phyloP scores from a whole-genome alignment of 2,888 invertebrate genomes.

The Dolomedes plantarius region DNA sequence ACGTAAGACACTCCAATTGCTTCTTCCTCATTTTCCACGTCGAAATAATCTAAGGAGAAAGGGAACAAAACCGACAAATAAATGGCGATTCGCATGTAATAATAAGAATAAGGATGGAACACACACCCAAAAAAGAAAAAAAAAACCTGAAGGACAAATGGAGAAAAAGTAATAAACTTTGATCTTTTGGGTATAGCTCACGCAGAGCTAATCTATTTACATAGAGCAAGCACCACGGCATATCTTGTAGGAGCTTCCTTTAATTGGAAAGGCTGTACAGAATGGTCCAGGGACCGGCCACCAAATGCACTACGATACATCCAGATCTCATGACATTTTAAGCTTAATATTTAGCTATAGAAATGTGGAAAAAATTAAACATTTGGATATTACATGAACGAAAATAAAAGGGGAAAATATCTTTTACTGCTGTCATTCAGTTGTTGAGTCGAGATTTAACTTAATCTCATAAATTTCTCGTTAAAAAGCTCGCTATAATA shows the following conservation, averaged over 20 bases:
- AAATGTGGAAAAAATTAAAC: too few species aligned
- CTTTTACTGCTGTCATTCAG: too few species aligned
- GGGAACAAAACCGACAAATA: neutral
- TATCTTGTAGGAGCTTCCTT: conserved; percentile 49
- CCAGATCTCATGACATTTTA: too few species aligned
- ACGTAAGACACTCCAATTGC: too few species aligned
- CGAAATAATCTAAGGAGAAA: neutral
- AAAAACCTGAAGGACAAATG: neutral
- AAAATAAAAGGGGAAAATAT: too few species aligned
- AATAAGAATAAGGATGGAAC: neutral
- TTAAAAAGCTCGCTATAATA: too few species aligned
- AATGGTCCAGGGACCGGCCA: conserved; percentile 11
- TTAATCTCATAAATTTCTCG: too few species aligned
- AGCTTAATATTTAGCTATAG: too few species aligned
- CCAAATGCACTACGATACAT: too few species aligned
- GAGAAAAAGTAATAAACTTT: conserved; percentile 60
- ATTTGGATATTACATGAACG: too few species aligned
- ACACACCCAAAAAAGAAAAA: conserved; percentile 14
- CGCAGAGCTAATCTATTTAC: conserved; percentile 58
- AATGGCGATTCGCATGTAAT: neutral
- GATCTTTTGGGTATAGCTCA: conserved; percentile 41
- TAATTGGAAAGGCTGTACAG: conserved; percentile 49
- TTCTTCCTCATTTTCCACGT: neutral
- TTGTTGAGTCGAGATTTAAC: too few species aligned
- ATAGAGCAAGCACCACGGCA: conserved; percentile 35